Percentiles rank a stretch among this genome's conserved stretches.
Conservation (phyloP, 2,888 invertebrate species). For the Abscondita cerata region DNA sequence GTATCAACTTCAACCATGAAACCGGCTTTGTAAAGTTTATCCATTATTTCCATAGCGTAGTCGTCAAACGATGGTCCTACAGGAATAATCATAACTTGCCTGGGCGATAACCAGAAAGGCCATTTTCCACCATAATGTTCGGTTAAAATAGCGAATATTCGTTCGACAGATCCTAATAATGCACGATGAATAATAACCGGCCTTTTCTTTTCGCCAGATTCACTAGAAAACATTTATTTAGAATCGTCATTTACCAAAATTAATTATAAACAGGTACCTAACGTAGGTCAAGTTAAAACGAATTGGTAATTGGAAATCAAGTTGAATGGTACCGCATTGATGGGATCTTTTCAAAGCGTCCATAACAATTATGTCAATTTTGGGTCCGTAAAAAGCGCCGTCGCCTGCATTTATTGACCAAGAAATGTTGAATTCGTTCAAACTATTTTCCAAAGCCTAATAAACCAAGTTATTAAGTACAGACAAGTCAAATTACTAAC, state of each 20-base stretch:
- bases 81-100: conserved; percentile 92
- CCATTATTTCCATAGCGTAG: conserved; percentile 80
- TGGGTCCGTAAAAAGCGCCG: conserved; percentile 99
- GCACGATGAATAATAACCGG: conserved; percentile 99
- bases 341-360: conserved; percentile 90
- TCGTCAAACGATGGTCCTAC: conserved; percentile 88
- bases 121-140: conserved; percentile 99
- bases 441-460: conserved; percentile 81
- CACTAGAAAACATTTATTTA: conserved; percentile 66
- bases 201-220: conserved; percentile 86
- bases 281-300: conserved; percentile 84
- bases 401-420: conserved; percentile 95
- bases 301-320: conserved; percentile 97
- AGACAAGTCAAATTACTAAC: too few relatives aligned
- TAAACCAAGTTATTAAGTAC: too few relatives aligned
- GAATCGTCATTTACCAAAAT: too few relatives aligned
- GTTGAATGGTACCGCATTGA: conserved; percentile 98
- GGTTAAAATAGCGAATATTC: conserved; percentile 97
- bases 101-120: conserved; percentile 99
- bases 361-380: conserved; percentile 96
- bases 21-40: conserved; percentile 79
- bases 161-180: conserved; percentile 95
- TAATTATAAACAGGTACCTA: too few relatives aligned
- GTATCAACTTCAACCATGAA: conserved; percentile 93
- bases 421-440: conserved; percentile 83